Evolutionary conservation across 2,888 invertebrate species (phyloP).

Genomic region (Ectropis crepuscularia): DNA sequence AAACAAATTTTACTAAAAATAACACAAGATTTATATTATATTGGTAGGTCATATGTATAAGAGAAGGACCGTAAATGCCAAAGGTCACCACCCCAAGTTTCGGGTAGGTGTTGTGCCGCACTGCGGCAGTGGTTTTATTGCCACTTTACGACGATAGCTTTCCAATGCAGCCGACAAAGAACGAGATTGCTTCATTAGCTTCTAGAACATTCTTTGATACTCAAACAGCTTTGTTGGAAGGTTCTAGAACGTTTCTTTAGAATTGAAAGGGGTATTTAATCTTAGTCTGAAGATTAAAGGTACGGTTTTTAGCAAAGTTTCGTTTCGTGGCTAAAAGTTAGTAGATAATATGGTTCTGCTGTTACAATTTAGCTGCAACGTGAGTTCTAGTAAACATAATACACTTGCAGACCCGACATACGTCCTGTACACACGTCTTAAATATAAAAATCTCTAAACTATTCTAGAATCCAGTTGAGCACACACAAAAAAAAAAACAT

Average conservation of each 20-base stretch:
- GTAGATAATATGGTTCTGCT: too few relatives aligned
- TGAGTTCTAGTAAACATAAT: too few relatives aligned
- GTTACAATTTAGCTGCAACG: too few relatives aligned
- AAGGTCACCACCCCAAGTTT: constrained; percentile 9
- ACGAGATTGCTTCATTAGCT: constrained; percentile 40
- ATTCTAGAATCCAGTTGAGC: too few relatives aligned
- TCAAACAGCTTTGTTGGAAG: background rate
- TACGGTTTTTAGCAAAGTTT: too few relatives aligned
- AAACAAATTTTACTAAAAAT: too few relatives aligned
- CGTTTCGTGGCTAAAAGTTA: too few relatives aligned
- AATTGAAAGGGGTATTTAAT: too few relatives aligned
- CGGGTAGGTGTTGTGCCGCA: constrained; percentile 35
- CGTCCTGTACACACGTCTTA: too few relatives aligned
- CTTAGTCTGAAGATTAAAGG: background rate
- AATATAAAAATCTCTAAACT: too few relatives aligned
- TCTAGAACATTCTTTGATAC: constrained; percentile 12
- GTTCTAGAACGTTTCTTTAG: constrained; percentile 8
- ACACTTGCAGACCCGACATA: too few relatives aligned
- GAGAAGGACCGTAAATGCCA: background rate
- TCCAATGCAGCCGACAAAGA: constrained; percentile 42
- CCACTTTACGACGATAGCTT: constrained; percentile 42
- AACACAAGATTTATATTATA: background rate
- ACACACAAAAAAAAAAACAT: too few relatives aligned
- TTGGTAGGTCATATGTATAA: background rate
- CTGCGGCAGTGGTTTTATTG: constrained; percentile 44